phyloP scores from a whole-genome alignment of 2,888 invertebrate genomes.

The Onthophagus sagittarius region DNA sequence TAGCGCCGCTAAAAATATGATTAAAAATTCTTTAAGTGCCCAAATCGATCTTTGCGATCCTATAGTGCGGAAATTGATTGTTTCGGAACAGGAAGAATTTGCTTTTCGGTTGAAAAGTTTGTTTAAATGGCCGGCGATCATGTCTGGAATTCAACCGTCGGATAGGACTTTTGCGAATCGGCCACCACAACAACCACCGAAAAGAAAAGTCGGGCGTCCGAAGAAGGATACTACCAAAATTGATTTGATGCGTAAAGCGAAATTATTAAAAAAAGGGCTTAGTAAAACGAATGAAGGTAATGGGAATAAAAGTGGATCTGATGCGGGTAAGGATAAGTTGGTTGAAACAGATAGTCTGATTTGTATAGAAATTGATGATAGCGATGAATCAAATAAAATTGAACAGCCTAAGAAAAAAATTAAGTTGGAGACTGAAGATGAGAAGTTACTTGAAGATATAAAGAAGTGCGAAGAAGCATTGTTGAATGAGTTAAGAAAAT shows the following conservation, averaged over 20 bases:
- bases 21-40: not conserved
- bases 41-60: not conserved
- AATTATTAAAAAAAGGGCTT: not conserved
- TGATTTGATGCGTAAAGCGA: conserved; percentile 20
- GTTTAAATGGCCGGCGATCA: conserved; percentile 29
- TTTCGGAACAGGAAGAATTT: conserved; percentile 19
- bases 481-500: not conserved
- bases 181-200: not conserved
- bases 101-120: conserved; percentile 21
- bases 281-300: not conserved
- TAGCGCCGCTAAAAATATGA: not conserved
- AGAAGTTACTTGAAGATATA: not conserved
- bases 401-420: not conserved
- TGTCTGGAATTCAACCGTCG: conserved; percentile 20
- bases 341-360: not conserved
- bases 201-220: conserved; percentile 22
- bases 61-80: not conserved
- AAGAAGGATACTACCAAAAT: conserved; percentile 22
- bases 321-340: not conserved
- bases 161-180: conserved; percentile 10
- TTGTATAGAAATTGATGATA: not conserved
- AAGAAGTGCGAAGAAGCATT: not conserved
- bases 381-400: not conserved
- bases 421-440: not conserved
- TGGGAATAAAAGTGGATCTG: not conserved